phyloP scores from a whole-genome alignment of 2,888 invertebrate genomes.

The Cephus pygmeus region DNA sequence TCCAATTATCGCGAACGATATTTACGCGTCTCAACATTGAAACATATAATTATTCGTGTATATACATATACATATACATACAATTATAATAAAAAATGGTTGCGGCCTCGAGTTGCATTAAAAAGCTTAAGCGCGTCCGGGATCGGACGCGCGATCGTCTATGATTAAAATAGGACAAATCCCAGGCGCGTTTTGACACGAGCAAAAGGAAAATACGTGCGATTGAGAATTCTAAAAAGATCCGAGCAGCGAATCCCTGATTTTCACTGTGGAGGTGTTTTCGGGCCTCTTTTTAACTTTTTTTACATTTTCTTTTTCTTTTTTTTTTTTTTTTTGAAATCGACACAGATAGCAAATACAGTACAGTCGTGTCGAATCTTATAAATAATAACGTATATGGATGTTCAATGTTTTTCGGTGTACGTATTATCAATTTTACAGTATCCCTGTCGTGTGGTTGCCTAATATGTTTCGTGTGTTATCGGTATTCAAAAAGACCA shows the following conservation, averaged over 20 bases:
- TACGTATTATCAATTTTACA: not conserved
- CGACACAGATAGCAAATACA: not conserved
- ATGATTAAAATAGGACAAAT: not conserved
- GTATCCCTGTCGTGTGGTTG: not conserved
- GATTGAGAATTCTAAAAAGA: not conserved
- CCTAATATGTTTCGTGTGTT: not conserved
- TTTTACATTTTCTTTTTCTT: not conserved
- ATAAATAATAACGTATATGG: not conserved
- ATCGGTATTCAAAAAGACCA: not conserved
- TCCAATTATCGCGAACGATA: not conserved
- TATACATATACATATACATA: conserved; percentile 9
- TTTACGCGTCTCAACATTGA: not conserved
- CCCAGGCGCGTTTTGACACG: not conserved
- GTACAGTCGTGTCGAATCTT: not conserved
- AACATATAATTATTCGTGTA: not conserved
- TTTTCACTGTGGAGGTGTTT: not conserved
- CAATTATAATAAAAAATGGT: conserved; percentile 5
- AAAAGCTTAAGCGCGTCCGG: not conserved
- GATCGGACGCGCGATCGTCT: not conserved
- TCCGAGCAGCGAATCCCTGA: not conserved
- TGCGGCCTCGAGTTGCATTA: not conserved
- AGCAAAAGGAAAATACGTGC: not conserved
- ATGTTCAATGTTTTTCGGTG: not conserved
- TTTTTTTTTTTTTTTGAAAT: not conserved
- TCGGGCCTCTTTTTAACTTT: not conserved